Evolutionary conservation across 1,140 invertebrate genomes (phyloP), one percentile per base, ranked within the genome.

Genomic region (Drosophila nigrodunni): DNA sequence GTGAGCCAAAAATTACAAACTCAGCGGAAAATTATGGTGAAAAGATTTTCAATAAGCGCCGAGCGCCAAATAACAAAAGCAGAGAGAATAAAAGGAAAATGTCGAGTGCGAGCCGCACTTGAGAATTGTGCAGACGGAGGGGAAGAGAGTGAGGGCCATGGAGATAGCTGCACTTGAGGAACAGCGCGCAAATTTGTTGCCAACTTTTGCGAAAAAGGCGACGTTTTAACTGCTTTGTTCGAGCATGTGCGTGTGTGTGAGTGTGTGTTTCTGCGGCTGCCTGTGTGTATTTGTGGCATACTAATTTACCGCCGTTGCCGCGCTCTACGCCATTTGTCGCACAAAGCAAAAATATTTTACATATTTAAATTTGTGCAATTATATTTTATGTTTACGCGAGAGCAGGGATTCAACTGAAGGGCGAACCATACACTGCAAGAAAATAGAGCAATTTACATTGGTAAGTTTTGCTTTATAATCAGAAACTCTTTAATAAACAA

Each of bases 71-170:
- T 18, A 4, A 37, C n/a, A 37, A 34, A 39, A 39, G 18, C 18
- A 21, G 18, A 39, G 18, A 15, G 13, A 8, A 55, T 37, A 39
- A 55, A 55, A 41, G 15, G 15, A 7, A 62, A 68, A 69, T 54
- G 75, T 77, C 64, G 64, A 77, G 75, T 74, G 75, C 75, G 58
- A 77, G 75, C 71, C 64, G 58, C 75, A 77, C 71, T 77, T 74
- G 65, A 77, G 64, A 57, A 64, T 52, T 64, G 43, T 8, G 1
- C 25, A 8, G 37, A 21, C 21, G 37, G 3, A 9, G 25, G 18
- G 50, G 44, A 18, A 25, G 34, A 30, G 25, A 37, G 47, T 30
- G 9, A 41, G 55, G 15, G 15, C 4, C 35, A 34, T 11, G 46
- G 18, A 25, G 49, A 34, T 57, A 75, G 58, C 37, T 49, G 55